phyloP scores from a whole-genome alignment of 2,113 vertebrate species.

The Puma concolor region DNA sequence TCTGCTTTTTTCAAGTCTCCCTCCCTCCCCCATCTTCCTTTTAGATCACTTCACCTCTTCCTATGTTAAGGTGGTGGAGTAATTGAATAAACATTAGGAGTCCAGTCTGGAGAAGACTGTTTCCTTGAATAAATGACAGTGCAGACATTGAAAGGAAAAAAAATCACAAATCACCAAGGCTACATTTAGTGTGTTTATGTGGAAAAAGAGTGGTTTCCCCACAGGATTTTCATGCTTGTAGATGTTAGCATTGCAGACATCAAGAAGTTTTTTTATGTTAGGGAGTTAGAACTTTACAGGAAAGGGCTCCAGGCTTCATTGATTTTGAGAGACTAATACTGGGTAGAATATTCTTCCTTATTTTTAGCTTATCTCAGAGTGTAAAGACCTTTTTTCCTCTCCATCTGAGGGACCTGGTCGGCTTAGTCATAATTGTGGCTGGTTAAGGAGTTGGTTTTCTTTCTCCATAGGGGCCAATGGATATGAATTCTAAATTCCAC shows the following conservation, averaged over 20 bases:
- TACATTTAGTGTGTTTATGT: not conserved
- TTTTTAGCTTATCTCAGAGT: not conserved
- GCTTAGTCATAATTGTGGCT: not conserved
- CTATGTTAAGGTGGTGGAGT: not conserved
- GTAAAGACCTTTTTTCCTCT: not conserved
- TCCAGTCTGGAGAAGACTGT: not conserved
- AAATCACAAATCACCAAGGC: not conserved
- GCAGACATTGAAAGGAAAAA: not conserved
- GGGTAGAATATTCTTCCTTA: not conserved
- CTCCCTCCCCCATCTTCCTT: not conserved
- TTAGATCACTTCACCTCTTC: not conserved
- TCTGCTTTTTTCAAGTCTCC: not conserved
- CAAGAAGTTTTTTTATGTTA: not conserved
- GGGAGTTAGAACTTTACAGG: not conserved
- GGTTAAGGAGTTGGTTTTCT: not conserved
- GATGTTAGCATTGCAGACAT: not conserved
- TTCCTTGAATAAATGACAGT: slow-evolving; percentile 13
- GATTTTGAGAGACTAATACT: not conserved
- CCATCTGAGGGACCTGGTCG: not conserved
- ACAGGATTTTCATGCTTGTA: not conserved
- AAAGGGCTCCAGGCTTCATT: not conserved
- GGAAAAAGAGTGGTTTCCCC: not conserved
- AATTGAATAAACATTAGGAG: not conserved
- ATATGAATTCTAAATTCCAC: not conserved
- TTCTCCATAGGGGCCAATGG: not conserved